Percentiles rank a stretch among this genome's conserved stretches.
These are phyloP conservation scores for Cheilosia pagana DNA, from an alignment of 2,888 invertebrate species.

Conservation along the genomic window DNA sequence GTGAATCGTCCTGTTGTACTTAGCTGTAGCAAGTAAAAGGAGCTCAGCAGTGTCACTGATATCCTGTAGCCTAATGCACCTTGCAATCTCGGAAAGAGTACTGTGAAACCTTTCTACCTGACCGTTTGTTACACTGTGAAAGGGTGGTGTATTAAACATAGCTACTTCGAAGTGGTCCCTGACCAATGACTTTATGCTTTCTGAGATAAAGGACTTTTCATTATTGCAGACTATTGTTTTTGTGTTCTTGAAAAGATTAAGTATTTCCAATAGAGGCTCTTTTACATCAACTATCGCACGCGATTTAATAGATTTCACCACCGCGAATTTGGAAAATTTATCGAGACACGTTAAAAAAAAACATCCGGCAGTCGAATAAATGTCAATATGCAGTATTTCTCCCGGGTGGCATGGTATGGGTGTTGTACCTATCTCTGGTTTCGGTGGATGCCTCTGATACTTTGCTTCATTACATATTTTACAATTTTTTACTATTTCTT, in stretches of 20 bases:
- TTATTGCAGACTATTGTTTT: conserved; percentile 48
- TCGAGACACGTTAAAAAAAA: conserved; percentile 41
- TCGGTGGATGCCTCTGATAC: conserved; percentile 27
- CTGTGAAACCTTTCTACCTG: conserved; percentile 56
- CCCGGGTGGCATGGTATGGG: conserved; percentile 20
- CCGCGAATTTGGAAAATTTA: conserved; percentile 44
- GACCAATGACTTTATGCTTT: conserved; percentile 37
- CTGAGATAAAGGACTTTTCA: conserved; percentile 16
- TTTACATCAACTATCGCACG: conserved; percentile 24
- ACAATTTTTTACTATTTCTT: conserved; percentile 32
- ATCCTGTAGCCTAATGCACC: conserved; percentile 36
- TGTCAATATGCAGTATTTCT: conserved; percentile 39
- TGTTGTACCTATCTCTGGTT: conserved; percentile 21
- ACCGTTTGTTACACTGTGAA: conserved; percentile 48
- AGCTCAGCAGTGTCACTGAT: conserved; percentile 25
- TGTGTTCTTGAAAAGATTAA: conserved; percentile 30
- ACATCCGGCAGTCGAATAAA: conserved; percentile 42
- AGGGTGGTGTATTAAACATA: conserved; percentile 44
- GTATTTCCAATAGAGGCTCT: conserved; percentile 28
- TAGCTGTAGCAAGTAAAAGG: conserved; percentile 45
- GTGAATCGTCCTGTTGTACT: conserved; percentile 56
- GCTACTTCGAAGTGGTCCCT: conserved; percentile 32
- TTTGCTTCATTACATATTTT: conserved; percentile 22
- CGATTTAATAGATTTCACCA: conserved; percentile 28
- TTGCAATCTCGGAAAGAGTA: conserved; percentile 43